Conservation (phyloP, 2,113 vertebrate species). For the Pseudorhombus dupliciocellatus region DNA sequence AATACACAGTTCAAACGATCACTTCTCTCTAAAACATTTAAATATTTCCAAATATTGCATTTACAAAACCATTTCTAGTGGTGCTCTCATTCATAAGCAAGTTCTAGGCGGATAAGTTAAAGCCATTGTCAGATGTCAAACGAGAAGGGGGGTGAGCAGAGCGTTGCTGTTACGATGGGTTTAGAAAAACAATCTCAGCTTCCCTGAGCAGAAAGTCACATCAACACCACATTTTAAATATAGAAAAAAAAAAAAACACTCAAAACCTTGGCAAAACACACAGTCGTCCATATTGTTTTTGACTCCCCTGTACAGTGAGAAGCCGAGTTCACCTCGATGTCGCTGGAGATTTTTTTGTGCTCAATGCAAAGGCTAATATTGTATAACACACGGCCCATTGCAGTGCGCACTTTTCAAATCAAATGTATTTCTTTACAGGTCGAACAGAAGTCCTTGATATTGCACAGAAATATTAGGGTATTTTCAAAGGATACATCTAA, state of each 20-base stretch:
- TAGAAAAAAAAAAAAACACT: slow-evolving; percentile 73
- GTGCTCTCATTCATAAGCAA: slow-evolving; percentile 42
- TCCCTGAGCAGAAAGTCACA: slow-evolving; percentile 79
- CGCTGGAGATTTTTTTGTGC: slow-evolving; percentile 43
- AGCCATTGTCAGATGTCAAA: slow-evolving; percentile 65
- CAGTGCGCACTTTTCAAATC: slow-evolving; percentile 51
- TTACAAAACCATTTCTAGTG: slow-evolving; percentile 58
- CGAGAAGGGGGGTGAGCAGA: slow-evolving; percentile 41
- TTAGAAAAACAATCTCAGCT: slow-evolving; percentile 72
- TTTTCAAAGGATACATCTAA: slow-evolving; percentile 45
- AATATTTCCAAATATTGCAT: slow-evolving; percentile 73
- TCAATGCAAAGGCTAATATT: slow-evolving; percentile 60
- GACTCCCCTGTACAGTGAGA: slow-evolving; percentile 36
- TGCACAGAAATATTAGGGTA: slow-evolving; percentile 66
- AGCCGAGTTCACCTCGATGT: slow-evolving; percentile 17
- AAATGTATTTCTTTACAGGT: slow-evolving; percentile 61
- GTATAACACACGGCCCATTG: slow-evolving; percentile 53
- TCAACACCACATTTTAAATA: slow-evolving; percentile 75
- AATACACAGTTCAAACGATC: slow-evolving; percentile 64
- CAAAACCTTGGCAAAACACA: slow-evolving; percentile 76
- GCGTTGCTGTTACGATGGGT: slow-evolving; percentile 47
- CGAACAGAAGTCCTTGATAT: slow-evolving; percentile 60
- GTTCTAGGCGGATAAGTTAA: slow-evolving; percentile 60
- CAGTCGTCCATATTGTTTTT: slow-evolving; percentile 50
- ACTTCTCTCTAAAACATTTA: slow-evolving; percentile 67